Evolutionary conservation across 2,888 invertebrate species (phyloP).

Genomic region (Hydrotaea cyrtoneurina): DNA sequence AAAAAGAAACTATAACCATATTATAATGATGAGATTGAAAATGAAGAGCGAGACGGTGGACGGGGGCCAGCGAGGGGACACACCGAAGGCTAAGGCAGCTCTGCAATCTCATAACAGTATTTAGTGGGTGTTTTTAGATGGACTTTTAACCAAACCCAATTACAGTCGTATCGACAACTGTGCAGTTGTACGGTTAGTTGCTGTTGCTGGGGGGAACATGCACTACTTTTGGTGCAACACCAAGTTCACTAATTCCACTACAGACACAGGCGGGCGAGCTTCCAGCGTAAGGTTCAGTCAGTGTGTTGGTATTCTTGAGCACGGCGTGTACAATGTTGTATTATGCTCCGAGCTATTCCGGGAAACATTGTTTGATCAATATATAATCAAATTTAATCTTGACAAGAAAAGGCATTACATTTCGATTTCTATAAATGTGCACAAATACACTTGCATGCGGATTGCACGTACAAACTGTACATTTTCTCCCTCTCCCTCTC

Average conservation of each 20-base stretch:
- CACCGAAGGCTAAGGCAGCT: neutral
- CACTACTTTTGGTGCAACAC: neutral
- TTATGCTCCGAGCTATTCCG: constrained; percentile 66
- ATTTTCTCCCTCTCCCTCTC: neutral
- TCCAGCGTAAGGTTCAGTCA: neutral
- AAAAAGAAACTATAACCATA: constrained; percentile 12
- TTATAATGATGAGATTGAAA: constrained; percentile 9
- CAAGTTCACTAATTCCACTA: neutral
- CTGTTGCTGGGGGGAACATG: too few species aligned
- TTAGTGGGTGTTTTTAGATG: constrained; percentile 17
- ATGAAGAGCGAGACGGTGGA: neutral
- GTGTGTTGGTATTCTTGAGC: neutral
- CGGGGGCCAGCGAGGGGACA: neutral
- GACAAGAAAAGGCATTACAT: constrained; percentile 54
- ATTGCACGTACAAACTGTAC: too few species aligned
- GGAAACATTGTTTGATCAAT: constrained; percentile 78
- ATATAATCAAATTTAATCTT: constrained; percentile 70
- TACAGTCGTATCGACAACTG: too few species aligned
- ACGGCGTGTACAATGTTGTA: constrained; percentile 50
- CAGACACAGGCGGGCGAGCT: neutral
- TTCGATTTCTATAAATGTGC: constrained; percentile 39
- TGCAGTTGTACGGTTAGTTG: too few species aligned
- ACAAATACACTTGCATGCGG: neutral
- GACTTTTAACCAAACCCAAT: neutral
- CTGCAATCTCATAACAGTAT: neutral